Base-by-base conservation (phyloP, 2,888 invertebrate species). In the Trisateles emortualis region DNA sequence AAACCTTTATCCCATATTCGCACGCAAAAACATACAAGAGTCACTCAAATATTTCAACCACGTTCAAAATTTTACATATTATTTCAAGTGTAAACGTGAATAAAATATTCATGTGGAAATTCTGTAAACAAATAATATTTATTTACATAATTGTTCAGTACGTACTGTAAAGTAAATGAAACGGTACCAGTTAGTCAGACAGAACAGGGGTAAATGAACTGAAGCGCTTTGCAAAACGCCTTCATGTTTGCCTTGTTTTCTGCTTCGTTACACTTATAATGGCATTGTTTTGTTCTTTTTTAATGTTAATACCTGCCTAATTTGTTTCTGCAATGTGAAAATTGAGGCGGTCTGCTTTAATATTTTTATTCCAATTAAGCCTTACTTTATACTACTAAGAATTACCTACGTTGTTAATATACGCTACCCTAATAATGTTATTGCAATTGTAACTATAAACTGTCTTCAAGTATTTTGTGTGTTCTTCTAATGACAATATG, bases 161-260 rank as follows among this genome's bases (percentile, higher is more conserved):
- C 58, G 48, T 17, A 38, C 19, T 19, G 19, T 26, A 26, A 29
- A 30, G 10, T 10, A 11, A 55, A 55, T 50, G 22, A 46, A 63
- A 47, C 52, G 42, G 55, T 38, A 55, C 42, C 56, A 61, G 59
- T 72, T 68, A 72, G 54, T 67, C 74, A 67, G 57, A 29, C 19
- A 19, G 14, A 29, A 29, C 11, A 2, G 26, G 36, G 72, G 72
- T 74, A 62, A 74, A 71, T 50, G 72, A 65, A 72, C 74, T 57
- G 52, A 38, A 53, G 38, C 11, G 33, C 39, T 32, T 59, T 29
- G 13, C 47, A 41, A 56, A 49, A 50, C 24, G 51, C 39, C 26
- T 44, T 10, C 51, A 64, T 52, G 40, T 68, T 60, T 47, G 44
- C 47, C 39, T 66, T 56, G 64, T 68, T 59, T 65, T 65, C 54